Conservation (phyloP, 2,113 vertebrate genomes). For the Brachyhypopomus occidentalis region DNA sequence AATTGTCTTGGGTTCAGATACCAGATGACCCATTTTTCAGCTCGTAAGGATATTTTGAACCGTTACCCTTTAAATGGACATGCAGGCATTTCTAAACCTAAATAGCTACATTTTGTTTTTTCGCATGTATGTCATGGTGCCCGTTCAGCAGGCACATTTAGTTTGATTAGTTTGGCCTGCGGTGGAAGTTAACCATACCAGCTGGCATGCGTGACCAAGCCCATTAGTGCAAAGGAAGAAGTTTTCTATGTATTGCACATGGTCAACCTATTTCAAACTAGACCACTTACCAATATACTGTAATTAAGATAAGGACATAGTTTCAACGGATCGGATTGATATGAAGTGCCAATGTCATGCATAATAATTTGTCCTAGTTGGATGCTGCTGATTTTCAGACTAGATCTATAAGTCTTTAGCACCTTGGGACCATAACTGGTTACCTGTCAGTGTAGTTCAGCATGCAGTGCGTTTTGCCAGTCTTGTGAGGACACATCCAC, state of each 20-base stretch:
- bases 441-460: neutral
- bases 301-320: neutral
- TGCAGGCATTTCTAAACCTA: neutral
- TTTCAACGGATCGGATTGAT: neutral
- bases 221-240: neutral
- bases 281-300: neutral
- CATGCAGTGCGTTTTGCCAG: neutral
- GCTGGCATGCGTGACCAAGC: neutral
- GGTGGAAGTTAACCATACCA: neutral
- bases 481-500: neutral
- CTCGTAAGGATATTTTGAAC: neutral
- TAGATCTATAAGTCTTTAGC: neutral
- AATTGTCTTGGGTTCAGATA: neutral
- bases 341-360: neutral
- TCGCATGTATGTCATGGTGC: neutral
- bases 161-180: neutral
- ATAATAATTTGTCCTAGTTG: neutral
- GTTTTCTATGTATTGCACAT: neutral
- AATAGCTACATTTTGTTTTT: neutral
- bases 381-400: neutral
- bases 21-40: neutral
- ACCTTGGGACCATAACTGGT: neutral
- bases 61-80: neutral
- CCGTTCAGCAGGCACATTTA: neutral
- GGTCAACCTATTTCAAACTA: neutral